Conservation (phyloP, 1,140 invertebrate species). For the Armadillidium nasatum region DNA sequence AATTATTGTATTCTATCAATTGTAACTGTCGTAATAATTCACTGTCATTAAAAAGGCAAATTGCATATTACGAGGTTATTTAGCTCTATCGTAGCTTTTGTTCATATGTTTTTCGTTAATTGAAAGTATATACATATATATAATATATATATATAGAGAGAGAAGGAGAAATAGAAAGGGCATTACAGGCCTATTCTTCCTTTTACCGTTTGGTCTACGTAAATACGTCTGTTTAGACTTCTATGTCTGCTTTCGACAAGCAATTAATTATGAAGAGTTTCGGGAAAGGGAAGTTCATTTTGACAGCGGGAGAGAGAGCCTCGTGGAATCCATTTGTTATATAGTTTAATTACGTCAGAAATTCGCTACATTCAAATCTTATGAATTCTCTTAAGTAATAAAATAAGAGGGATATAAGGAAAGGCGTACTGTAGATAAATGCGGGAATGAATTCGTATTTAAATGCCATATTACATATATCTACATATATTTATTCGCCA, state of each 20-base stretch:
- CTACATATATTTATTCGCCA: too few species aligned
- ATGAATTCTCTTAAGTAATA: too few species aligned
- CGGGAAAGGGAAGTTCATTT: not conserved
- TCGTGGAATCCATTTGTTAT: constrained; percentile 1
- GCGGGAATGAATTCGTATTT: too few species aligned
- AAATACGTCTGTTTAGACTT: not conserved
- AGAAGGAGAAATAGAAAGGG: not conserved
- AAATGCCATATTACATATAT: too few species aligned
- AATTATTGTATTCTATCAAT: not conserved
- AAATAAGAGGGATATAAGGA: too few species aligned
- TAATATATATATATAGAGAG: too few species aligned
- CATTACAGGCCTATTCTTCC: not conserved
- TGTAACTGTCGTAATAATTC: constrained; percentile 1
- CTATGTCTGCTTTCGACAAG: not conserved
- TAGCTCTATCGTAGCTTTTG: too few species aligned
- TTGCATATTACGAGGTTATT: too few species aligned
- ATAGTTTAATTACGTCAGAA: constrained; percentile 10
- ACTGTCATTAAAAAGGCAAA: not conserved
- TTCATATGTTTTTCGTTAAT: constrained; percentile 6
- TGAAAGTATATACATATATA: not conserved
- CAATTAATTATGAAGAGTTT: constrained; percentile 4
- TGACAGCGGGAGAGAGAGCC: not conserved
- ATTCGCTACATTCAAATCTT: not conserved
- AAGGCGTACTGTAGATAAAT: too few species aligned
- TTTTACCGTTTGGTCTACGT: not conserved